Base-by-base conservation (phyloP, 2,888 invertebrate genomes). In the Globia sparganii region DNA sequence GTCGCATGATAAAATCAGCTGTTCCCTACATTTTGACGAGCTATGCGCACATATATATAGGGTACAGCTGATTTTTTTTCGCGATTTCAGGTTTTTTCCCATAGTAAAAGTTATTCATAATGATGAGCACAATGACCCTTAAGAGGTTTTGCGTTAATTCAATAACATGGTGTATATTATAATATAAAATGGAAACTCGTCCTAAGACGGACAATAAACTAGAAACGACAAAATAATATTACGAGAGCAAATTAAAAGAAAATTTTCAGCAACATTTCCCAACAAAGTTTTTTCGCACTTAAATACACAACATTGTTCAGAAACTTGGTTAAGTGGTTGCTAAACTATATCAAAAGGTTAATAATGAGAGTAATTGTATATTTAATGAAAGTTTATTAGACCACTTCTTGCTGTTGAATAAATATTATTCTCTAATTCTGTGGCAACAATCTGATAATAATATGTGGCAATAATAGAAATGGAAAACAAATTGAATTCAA, bases 321-420 rank as follows among this genome's bases (percentile, higher is more conserved):
- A 70, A 59, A 74, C 67, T 53, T 78, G 21, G 56, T 75, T 73
- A 71, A 69, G 28, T 70, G 56, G 43, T 81, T 86, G 66, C 69
- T 75, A 73, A 86, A 86, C 43, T 75, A 65, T 77, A 77, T 68
- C 77, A 58, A 68, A 81, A 85, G 56, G 67, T 69, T 34, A 31
- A 75, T 73, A 85, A 83, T 85, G 71, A 71, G 66, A 31, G 56
- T 64, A 67, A 81, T 77, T 81, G 72, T 71, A 75, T 77, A 61
- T 77, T n/a, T 77, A 83, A 85, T 68, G 21, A 81, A 77, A 69
- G 46, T 76, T 81, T 81, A 81, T 62, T 69, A 66, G 70, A 80
- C 64, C 70, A 80, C 49, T 79, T 84, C 80, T 83, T 68, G 72
- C 34, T 28, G 49, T 61, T 65, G 66, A 78, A 83, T 71, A 67